Conservation (phyloP, 2,888 invertebrate genomes). For the Graphium colonna region DNA sequence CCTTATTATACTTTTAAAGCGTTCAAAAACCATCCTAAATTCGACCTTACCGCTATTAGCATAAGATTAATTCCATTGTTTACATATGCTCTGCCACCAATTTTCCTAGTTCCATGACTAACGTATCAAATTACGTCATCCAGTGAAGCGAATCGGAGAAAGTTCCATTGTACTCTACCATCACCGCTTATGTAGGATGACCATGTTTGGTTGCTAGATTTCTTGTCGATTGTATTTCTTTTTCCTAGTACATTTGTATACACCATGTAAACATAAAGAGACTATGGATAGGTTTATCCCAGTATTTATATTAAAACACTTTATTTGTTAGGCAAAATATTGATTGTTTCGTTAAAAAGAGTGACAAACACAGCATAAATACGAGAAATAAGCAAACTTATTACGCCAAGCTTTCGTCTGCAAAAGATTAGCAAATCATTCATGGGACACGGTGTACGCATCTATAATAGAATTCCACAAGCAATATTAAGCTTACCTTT, state of each 20-base stretch:
- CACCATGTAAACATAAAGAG: neutral
- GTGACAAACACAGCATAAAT: no score
- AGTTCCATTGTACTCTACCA: slow-evolving; percentile 16
- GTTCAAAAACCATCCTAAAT: neutral
- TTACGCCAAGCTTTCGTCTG: no score
- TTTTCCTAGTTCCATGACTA: slow-evolving; percentile 9
- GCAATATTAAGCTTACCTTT: no score
- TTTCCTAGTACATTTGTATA: neutral
- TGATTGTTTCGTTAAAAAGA: no score
- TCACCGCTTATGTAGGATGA: neutral
- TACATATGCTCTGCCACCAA: slow-evolving; percentile 10
- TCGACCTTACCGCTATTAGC: slow-evolving; percentile 4
- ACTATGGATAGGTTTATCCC: neutral
- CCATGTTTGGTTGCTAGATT: neutral
- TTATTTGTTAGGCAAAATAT: no score
- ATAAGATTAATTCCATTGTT: slow-evolving; percentile 3
- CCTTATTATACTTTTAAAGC: no score
- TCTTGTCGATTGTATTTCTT: neutral
- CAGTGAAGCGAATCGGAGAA: slow-evolving; percentile 15
- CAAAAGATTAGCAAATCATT: no score
- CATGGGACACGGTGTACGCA: no score
- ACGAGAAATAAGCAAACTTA: no score
- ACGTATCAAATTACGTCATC: slow-evolving; percentile 20
- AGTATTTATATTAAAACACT: no score
- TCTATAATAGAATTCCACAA: no score